Conservation (phyloP, 2,113 vertebrate species). For the Passer domesticus region DNA sequence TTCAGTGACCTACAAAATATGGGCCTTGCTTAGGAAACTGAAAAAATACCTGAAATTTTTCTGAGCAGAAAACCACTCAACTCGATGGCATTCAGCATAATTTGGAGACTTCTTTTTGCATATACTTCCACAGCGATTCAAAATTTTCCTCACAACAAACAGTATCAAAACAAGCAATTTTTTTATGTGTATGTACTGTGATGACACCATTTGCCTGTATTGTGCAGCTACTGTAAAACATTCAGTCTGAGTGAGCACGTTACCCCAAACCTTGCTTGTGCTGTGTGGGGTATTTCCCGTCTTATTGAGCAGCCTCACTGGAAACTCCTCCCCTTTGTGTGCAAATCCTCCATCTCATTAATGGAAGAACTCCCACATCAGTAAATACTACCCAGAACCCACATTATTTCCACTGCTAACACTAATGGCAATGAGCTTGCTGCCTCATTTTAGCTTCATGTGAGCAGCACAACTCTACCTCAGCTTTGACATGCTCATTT, state of each 20-base stretch:
- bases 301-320: background rate
- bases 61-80: background rate
- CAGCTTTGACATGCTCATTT: background rate
- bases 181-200: background rate
- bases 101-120: background rate
- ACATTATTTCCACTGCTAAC: background rate
- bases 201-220: background rate
- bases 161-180: background rate
- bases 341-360: background rate
- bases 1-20: background rate
- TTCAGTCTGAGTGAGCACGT: rapidly evolving
- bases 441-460: background rate
- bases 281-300: background rate
- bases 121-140: background rate
- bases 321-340: background rate
- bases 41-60: background rate
- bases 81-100: background rate
- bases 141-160: background rate
- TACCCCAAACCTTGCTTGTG: background rate
- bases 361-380: background rate
- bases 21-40: background rate
- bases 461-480: rapidly evolving
- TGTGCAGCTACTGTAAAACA: background rate
- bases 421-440: background rate
- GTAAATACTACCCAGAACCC: background rate